Base-by-base conservation (phyloP, 2,888 invertebrate genomes). In the Heliconius hortense region DNA sequence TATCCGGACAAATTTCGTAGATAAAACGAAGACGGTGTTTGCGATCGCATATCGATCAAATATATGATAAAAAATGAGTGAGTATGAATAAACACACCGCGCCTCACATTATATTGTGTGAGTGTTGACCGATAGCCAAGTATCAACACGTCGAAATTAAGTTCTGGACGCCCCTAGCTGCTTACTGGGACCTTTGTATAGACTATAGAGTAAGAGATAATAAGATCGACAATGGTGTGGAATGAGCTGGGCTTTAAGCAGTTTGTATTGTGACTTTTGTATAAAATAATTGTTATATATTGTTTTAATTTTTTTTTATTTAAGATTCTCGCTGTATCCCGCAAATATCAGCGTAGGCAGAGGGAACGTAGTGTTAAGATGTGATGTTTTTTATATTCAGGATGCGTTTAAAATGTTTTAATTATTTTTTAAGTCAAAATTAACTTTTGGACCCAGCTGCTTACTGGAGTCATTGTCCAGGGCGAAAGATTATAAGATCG, bases 31-130 rank as follows among this genome's bases (percentile, higher is more conserved):
- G 79, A 79, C 80, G 76, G 31, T 79, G 78, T 81, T 80, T 80
- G 80, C 78, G 77, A 72, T 78, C 76, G 75, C 73, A 79, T 80
- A 79, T 80, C 79, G 80, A 81, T 84, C 82, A 82, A 83, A 84
- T 81, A 82, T 70, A 75, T 77, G 84, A 84, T 84, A 84, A 84
- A 83, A 81, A 83, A 79, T 81, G 79, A 80, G 80, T 79, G 79
- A 80, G 80, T 79, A 80, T 79, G 72, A 80, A 80, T 77, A 80
- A 78, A 82, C 83, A 84, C 77, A 82, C 79, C 79, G 82, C 82
- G 84, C 80, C 84, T 82, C 81, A 81, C 79, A 82, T 8, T 35
- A 64, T 66, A 66, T 84, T 83, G 82, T 83, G 69, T 81, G 77
- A 76, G 74, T 78, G 76, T 77, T 80, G 84, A 84, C 84, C 84